Conservation (phyloP, 1,140 invertebrate species). For the Periplaneta americana region DNA sequence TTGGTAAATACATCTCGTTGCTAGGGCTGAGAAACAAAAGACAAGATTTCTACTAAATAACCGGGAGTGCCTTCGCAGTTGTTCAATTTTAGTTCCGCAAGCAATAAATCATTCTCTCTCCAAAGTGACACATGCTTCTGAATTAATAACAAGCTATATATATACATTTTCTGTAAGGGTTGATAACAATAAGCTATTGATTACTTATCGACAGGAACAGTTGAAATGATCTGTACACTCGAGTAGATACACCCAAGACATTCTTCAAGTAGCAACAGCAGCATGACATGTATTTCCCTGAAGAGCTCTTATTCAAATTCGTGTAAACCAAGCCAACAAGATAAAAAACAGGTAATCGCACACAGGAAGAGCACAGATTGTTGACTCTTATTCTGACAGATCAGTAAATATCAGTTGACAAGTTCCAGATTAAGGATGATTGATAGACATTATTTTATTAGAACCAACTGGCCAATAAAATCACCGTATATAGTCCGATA, state of each 20-base stretch:
- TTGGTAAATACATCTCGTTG: too few species aligned
- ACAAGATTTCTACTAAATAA: too few species aligned
- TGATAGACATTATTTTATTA: background rate
- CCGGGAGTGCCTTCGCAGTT: too few species aligned
- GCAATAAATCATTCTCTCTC: too few species aligned
- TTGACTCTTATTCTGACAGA: background rate
- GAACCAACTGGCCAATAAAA: background rate
- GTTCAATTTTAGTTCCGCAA: too few species aligned
- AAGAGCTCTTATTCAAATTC: background rate
- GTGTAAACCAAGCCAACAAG: background rate
- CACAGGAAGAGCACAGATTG: background rate
- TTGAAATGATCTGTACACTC: background rate
- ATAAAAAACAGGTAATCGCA: background rate
- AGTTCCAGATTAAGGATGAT: background rate
- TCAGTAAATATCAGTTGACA: background rate
- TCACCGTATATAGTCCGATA: background rate
- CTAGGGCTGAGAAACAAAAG: too few species aligned
- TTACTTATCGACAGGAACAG: background rate
- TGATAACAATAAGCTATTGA: too few species aligned
- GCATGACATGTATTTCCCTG: background rate
- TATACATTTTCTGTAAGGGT: too few species aligned
- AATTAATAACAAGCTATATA: too few species aligned
- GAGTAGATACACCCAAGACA: background rate
- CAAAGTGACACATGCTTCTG: too few species aligned
- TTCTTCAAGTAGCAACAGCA: background rate